These are phyloP conservation scores for Epizoanthus illoricatus DNA, from an alignment of 92 coral and sea anemone species.

Conservation along the genomic window DNA sequence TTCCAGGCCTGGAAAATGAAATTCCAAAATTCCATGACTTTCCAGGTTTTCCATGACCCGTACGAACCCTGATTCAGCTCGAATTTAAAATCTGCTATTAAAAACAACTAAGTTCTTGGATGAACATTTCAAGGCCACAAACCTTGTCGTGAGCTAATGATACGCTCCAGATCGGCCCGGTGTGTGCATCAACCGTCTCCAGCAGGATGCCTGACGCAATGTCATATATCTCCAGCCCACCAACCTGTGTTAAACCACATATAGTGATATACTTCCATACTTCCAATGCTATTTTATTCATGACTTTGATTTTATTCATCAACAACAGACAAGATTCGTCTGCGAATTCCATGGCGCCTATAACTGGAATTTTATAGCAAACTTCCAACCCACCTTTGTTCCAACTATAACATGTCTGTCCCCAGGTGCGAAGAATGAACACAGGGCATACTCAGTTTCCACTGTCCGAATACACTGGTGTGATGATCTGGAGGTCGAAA, in stretches of 20 bases:
- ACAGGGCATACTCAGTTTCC: conserved; percentile 81
- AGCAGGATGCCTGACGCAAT: conserved; percentile 85
- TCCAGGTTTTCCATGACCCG: no score
- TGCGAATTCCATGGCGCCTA: no score
- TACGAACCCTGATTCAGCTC: no score
- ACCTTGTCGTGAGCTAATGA: conserved; percentile 93
- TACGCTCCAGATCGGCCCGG: conserved; percentile 93
- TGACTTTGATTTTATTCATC: no score
- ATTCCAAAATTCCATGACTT: no score
- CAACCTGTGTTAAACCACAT: conserved; percentile 58
- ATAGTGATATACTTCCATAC: no score
- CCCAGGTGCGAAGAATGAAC: conserved; percentile 96
- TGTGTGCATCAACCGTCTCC: conserved; percentile 93
- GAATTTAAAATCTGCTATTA: background rate
- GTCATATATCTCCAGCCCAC: conserved; percentile 87
- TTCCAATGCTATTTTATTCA: background rate
- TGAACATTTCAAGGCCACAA: background rate
- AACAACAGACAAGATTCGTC: no score
- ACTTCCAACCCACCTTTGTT: conserved; percentile 64
- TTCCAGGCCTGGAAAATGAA: no score
- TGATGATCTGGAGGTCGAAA: conserved; percentile 59
- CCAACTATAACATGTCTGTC: conserved; percentile 91
- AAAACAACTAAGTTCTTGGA: background rate
- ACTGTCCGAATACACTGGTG: conserved; percentile 85
- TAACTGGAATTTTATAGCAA: no score